phyloP scores from a whole-genome alignment of 2,113 vertebrate species.

The Recurvirostra avosetta region DNA sequence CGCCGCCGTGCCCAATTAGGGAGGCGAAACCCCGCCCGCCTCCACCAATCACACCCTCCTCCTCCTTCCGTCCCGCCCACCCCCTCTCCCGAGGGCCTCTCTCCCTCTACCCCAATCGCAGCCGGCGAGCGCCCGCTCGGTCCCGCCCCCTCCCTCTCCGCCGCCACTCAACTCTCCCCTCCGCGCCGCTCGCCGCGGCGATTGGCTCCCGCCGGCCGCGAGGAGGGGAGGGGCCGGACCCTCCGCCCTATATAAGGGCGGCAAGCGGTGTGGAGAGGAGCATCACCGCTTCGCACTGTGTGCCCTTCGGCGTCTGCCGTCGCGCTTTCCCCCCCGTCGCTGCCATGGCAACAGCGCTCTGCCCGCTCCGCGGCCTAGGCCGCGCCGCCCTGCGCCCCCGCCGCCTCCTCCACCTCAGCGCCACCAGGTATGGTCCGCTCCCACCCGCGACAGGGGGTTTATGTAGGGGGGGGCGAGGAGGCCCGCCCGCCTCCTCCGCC shows the following conservation, averaged over 20 bases:
- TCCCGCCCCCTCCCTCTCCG: not conserved
- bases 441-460: not conserved
- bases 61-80: too few relatives aligned
- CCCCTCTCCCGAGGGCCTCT: not conserved
- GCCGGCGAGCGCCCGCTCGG: not conserved
- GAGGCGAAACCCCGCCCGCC: too few relatives aligned
- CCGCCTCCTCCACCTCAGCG: constrained; percentile 2
- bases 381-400: not conserved
- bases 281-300: accelerated
- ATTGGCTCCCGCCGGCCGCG: not conserved
- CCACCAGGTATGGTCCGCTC: not conserved
- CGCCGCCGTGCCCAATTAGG: too few relatives aligned
- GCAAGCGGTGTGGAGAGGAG: accelerated
- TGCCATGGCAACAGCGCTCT: not conserved
- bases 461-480: too few relatives aligned
- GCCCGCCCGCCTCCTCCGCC: not conserved
- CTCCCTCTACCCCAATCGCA: not conserved
- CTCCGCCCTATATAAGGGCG: not conserved
- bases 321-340: too few relatives aligned
- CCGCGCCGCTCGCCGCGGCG: not conserved
- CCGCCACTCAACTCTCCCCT: not conserved
- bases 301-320: accelerated
- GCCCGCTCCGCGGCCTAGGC: not conserved
- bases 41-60: too few relatives aligned
- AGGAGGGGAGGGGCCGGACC: not conserved